Evolutionary conservation across 2,797 vertebrate species (phyloP), one percentile per base, ranked within the genome.

Genomic region (Monodelphis domestica): DNA sequence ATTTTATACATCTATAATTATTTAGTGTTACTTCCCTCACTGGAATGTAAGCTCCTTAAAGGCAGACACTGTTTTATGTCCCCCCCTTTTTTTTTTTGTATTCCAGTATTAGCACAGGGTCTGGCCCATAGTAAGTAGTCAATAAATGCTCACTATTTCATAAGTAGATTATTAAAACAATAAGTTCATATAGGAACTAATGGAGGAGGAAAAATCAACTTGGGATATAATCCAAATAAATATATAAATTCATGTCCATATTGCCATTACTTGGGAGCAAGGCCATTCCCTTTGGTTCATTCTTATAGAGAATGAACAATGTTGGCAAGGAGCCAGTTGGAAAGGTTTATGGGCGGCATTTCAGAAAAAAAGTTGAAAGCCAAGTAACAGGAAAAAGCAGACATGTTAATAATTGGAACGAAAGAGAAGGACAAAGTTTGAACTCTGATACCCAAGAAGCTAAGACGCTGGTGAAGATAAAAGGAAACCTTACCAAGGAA

Each of bases 321-420:
- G 11, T 14, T 92, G 95, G 89, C 94, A 93, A 88, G 0, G 78
- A 93, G 94, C 96, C 97, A 97, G 59, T 55, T 96, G 93, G 96
- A 94, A 87, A 4, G 63, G 33, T 33, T 93, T 96, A 97, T 92
- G 92, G 96, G 91, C 90, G 6, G 54, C 52, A 29, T 93, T 95
- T 91, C 94, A 95, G 29, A 30, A 90, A 1, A 88, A 84, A 96
- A 94, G 94, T 28, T 89, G 97, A 89, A 94, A 96, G 84, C 91
- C 93, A 45, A 0, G 63, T 38, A 84, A 45, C 70, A 84, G 70
- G 70, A 84, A 84, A 84, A 45, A 84, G 26, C 70, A 84, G 24
- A 50, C 5, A 88, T 78, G 45, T 12, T 12, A 89, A 70, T 17
- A 38, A 89, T 5, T 88, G 50, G 12, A 92, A 88, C 55, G 38